Percentiles rank a stretch among this genome's conserved stretches.
Evolutionary conservation across 2,113 vertebrate genomes (phyloP).

Genomic region (Eudyptes chrysolophus): DNA sequence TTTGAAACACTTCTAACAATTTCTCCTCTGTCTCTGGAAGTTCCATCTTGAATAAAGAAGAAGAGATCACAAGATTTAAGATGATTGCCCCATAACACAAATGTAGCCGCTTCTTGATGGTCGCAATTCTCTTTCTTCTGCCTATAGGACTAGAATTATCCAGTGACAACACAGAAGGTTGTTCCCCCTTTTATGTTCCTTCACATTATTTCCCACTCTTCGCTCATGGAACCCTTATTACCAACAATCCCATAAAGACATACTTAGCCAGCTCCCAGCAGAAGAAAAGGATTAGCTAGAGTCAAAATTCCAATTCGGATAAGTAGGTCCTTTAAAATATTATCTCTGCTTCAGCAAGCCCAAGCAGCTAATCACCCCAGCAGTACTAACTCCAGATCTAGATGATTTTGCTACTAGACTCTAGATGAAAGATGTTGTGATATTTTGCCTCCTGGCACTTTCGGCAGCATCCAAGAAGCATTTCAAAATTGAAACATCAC

Average conservation of each 20-base stretch:
- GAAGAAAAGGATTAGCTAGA: constrained; percentile 49
- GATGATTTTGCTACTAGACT: neutral
- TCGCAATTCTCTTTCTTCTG: neutral
- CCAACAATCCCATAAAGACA: neutral
- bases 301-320: constrained; percentile 47
- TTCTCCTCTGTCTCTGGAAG: constrained; percentile 40
- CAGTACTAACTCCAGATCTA: neutral
- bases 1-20: constrained; percentile 34
- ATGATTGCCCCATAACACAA: neutral
- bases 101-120: neutral
- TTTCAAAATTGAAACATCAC: neutral
- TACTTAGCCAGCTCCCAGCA: constrained; percentile 3
- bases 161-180: neutral
- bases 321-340: constrained; percentile 42
- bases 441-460: neutral
- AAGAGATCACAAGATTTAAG: constrained; percentile 1
- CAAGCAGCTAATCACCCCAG: constrained; percentile 28
- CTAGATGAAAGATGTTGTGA: neutral
- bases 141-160: neutral
- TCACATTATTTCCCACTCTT: neutral
- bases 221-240: neutral
- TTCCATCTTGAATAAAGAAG: neutral
- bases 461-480: neutral
- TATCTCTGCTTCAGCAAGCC: constrained; percentile 33
- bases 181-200: neutral